These are phyloP conservation scores for Alauda arvensis DNA, from an alignment of 2,797 vertebrate species.

Conservation along the genomic window DNA sequence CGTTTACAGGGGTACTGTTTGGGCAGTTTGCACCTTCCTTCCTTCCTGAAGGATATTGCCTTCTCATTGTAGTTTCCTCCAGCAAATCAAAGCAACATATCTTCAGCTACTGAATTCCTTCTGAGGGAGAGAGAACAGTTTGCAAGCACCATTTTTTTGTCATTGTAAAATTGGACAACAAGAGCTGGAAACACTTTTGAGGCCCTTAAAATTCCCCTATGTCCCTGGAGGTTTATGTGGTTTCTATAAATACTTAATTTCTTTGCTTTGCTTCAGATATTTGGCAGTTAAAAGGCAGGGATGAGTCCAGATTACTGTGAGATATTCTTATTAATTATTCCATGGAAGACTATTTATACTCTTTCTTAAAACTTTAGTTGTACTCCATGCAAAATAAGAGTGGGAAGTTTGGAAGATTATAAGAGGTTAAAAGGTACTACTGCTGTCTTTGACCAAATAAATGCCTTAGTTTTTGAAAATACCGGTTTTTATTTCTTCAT, in stretches of 20 bases:
- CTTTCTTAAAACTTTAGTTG: constrained; percentile 2
- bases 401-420: neutral
- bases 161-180: neutral
- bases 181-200: neutral
- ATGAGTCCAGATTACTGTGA: constrained; percentile 25
- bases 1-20: neutral
- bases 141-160: neutral
- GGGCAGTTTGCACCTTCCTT: neutral
- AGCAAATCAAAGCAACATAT: neutral
- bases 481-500: neutral
- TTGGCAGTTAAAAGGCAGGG: constrained; percentile 9
- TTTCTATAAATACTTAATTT: constrained; percentile 44
- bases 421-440: neutral
- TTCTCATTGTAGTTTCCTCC: neutral
- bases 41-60: neutral
- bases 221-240: constrained; percentile 6
- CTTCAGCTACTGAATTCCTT: neutral
- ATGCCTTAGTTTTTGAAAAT: neutral
- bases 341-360: constrained; percentile 21
- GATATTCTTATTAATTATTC: constrained; percentile 36
- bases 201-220: constrained; percentile 3
- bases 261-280: constrained; percentile 11
- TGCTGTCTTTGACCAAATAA: neutral
- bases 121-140: neutral
- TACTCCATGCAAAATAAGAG: neutral